Percentiles rank a stretch among this genome's conserved stretches.
Evolutionary conservation across 2,888 invertebrate species (phyloP).

Genomic region (Drosophila lutescens): DNA sequence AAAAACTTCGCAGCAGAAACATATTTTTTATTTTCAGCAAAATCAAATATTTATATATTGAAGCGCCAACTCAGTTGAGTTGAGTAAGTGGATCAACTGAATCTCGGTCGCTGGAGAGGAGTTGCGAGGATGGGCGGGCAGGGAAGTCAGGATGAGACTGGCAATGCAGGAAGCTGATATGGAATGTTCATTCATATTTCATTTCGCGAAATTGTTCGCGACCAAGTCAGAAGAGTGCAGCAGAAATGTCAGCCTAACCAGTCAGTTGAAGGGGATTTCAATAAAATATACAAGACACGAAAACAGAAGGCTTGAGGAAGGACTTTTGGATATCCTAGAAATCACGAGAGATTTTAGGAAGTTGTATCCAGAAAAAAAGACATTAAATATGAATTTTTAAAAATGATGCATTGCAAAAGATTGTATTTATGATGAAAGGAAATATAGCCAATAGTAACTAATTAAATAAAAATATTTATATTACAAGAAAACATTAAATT

Average conservation of each 20-base stretch:
- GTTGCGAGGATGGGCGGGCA: not conserved
- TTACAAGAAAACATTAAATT: too few species aligned
- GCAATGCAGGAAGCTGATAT: conserved; percentile 82
- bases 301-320: not conserved
- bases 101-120: conserved; percentile 7
- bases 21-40: not conserved
- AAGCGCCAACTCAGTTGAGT: conserved; percentile 53
- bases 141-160: conserved; percentile 31
- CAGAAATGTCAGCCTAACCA: conserved; percentile 48
- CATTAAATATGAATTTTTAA: too few species aligned
- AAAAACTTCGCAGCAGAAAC: conserved; percentile 3
- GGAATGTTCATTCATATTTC: conserved; percentile 83
- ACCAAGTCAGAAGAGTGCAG: conserved; percentile 47
- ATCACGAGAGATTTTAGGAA: too few species aligned
- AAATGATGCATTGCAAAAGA: too few species aligned
- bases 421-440: too few species aligned
- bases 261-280: conserved; percentile 52
- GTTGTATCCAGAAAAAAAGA: too few species aligned
- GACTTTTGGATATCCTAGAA: not conserved
- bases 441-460: too few species aligned
- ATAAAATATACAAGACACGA: conserved; percentile 26
- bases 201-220: conserved; percentile 76
- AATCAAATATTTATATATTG: conserved; percentile 72
- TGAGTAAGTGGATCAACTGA: conserved; percentile 29
- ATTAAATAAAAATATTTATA: too few species aligned